Evolutionary conservation across 1,140 invertebrate species (phyloP).

Genomic region (Ooceraea biroi): DNA sequence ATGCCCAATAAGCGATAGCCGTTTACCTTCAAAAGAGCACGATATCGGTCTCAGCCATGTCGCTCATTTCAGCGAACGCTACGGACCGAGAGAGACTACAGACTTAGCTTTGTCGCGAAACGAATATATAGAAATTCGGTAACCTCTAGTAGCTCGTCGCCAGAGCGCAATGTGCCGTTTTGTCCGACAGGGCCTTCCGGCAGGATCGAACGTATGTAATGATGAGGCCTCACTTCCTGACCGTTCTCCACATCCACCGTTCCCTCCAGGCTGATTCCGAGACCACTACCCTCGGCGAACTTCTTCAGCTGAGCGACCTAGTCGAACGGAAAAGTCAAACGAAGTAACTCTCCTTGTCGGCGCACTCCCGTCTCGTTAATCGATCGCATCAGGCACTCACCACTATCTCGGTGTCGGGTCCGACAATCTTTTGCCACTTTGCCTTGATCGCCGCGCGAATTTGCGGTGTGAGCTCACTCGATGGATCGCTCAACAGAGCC

Average conservation of each 20-base stretch:
- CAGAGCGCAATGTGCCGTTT: constrained; percentile 89
- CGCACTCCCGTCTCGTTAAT: not conserved
- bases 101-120: not conserved
- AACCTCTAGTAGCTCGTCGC: constrained; percentile 90
- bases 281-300: constrained; percentile 94
- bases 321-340: not conserved
- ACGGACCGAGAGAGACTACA: not conserved
- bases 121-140: constrained; percentile 41
- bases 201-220: constrained; percentile 97
- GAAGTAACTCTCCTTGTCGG: not conserved
- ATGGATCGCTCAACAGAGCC: constrained; percentile 86
- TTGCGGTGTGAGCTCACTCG: constrained; percentile 88
- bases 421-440: constrained; percentile 95
- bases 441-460: constrained; percentile 92
- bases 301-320: constrained; percentile 94
- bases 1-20: constrained; percentile 97
- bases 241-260: constrained; percentile 98
- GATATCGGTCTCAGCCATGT: constrained; percentile 23
- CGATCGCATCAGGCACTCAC: constrained; percentile 83
- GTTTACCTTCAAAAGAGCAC: constrained; percentile 92
- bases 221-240: constrained; percentile 95
- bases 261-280: constrained; percentile 98
- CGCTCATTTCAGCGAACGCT: constrained; percentile 13
- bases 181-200: constrained; percentile 97
- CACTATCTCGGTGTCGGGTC: constrained; percentile 94